These are phyloP conservation scores for Natator depressus DNA, from an alignment of 2,113 vertebrate species.

Conservation along the genomic window DNA sequence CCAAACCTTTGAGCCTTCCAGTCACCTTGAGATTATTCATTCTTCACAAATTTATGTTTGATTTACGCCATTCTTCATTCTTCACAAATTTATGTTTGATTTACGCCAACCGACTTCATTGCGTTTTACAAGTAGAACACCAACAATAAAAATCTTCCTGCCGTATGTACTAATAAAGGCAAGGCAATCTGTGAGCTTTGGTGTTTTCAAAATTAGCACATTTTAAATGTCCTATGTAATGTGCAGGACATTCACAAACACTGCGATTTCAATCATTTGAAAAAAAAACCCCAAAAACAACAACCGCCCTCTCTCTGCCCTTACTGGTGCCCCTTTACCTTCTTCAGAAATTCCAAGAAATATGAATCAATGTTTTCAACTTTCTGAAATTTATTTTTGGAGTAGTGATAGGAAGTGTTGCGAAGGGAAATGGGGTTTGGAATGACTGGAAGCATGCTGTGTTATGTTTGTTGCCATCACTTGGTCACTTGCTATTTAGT, in stretches of 20 bases:
- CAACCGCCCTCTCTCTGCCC: background rate
- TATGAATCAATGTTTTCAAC: background rate
- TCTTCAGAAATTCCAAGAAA: background rate
- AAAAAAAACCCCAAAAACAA: background rate
- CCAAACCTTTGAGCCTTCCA: background rate
- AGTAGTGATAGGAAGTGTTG: background rate
- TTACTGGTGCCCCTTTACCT: background rate
- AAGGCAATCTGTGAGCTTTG: background rate
- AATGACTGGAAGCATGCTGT: background rate
- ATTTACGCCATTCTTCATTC: background rate
- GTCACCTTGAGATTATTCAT: background rate
- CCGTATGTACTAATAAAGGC: background rate
- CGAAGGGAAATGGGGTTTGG: background rate
- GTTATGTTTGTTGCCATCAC: background rate
- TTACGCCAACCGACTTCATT: background rate
- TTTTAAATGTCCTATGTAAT: background rate
- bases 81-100: background rate
- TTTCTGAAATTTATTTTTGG: background rate
- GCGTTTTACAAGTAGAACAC: background rate
- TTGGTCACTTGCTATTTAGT: background rate
- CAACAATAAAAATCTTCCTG: background rate
- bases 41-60: background rate
- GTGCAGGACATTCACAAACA: background rate
- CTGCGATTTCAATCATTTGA: background rate
- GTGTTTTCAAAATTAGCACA: background rate